Evolutionary conservation across 2,888 invertebrate species (phyloP), one percentile per base, ranked within the genome.

Genomic region (Microplitis manilae): DNA sequence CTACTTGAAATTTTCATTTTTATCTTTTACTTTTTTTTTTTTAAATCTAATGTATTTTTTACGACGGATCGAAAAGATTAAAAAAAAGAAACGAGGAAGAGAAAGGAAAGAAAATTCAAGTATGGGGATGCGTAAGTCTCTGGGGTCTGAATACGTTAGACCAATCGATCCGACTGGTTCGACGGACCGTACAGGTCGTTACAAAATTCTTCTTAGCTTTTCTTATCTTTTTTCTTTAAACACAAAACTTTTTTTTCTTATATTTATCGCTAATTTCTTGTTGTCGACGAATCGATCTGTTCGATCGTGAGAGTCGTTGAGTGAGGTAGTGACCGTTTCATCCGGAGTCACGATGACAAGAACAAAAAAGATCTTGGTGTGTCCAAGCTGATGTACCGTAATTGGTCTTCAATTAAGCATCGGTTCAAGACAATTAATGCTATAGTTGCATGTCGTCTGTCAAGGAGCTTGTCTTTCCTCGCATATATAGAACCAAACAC

Each of bases 131-230:
- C 72, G 40, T 68, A 60, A 76, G 79, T 77, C 80, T 75, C 75
- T 71, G 77, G 72, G 78, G 79, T 80, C 81, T 50, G 83, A 81
- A 81, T 80, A 85, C 80, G 81, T 30, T 30, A 4, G 30, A 84
- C 86, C 83, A 86, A 86, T 86, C 86, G 86, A 86, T 86, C 77
- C 75, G 76, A 70, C 78, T 81, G 77, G 84, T 84, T 86, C 85
- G 86, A 85, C 85, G 85, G 83, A 85, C 85, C 84, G 84, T 86
- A 86, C 84, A 85, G 84, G 62, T 81, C 73, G 76, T 69, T 75
- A 79, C 84, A 86, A 86, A 85, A 85, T 68, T 81, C 79, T 79
- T 79, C 65, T 62, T 68, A 17, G 65, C 50, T 40, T 59, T 73
- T 73, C 65, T 68, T 30, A 30, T 30, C 30, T 30, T 68, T 77